Evolutionary conservation across 2,797 vertebrate genomes (phyloP).

Genomic region (Salarias fasciatus): DNA sequence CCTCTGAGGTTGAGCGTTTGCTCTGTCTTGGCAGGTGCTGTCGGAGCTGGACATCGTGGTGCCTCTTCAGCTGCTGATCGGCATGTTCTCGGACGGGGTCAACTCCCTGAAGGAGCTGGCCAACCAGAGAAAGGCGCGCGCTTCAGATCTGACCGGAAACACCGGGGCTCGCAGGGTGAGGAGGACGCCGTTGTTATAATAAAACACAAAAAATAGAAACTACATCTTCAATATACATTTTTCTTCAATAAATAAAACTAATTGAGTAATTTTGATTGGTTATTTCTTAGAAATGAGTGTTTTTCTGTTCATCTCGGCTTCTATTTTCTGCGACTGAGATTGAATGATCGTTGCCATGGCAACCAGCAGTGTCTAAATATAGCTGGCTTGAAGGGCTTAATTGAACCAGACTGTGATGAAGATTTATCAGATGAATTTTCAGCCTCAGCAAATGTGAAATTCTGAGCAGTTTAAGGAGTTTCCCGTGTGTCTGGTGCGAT

Average conservation of each 20-base stretch:
- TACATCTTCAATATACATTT: too few relatives aligned
- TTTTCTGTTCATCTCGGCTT: slow-evolving; percentile 18
- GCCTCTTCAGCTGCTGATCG: slow-evolving; percentile 95
- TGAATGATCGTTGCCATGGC: slow-evolving; percentile 68
- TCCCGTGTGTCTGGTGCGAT: too few relatives aligned
- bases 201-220: not conserved
- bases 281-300: too few relatives aligned
- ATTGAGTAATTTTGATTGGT: not conserved
- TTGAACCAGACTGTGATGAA: slow-evolving; percentile 62
- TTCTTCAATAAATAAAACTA: too few relatives aligned
- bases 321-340: slow-evolving; percentile 54
- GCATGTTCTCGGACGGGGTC: slow-evolving; percentile 99
- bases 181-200: slow-evolving; percentile 1
- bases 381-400: slow-evolving; percentile 68
- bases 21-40: slow-evolving; percentile 84
- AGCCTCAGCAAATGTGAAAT: not conserved
- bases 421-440: slow-evolving; percentile 49
- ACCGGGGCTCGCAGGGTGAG: slow-evolving; percentile 91
- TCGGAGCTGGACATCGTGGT: slow-evolving; percentile 98
- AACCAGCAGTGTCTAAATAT: slow-evolving; percentile 78
- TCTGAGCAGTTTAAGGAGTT: not conserved
- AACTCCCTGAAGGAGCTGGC: slow-evolving; percentile 98
- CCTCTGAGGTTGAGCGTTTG: too few relatives aligned
- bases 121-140: slow-evolving; percentile 93
- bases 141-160: slow-evolving; percentile 87